Evolutionary conservation across 2,113 vertebrate genomes (phyloP).

Genomic region (human): DNA sequence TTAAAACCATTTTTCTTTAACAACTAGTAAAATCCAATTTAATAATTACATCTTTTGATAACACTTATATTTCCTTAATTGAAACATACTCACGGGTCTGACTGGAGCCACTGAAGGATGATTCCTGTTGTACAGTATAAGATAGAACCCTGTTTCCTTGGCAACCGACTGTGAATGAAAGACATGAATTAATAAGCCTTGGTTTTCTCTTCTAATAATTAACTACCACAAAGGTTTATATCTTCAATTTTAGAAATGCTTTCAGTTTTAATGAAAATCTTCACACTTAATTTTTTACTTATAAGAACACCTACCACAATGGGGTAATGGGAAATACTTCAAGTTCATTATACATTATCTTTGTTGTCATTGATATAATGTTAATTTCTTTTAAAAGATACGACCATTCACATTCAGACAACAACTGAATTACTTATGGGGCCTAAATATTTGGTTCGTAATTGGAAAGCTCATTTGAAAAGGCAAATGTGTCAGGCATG

Average conservation of each 20-base stretch:
- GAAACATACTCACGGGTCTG: constrained; percentile 92
- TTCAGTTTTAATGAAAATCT: not conserved
- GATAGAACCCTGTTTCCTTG: constrained; percentile 97
- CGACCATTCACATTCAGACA: not conserved
- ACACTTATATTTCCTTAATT: not conserved
- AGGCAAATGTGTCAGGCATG: too few relatives aligned
- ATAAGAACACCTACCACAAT: not conserved
- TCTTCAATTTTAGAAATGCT: not conserved
- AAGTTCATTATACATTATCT: not conserved
- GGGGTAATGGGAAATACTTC: not conserved
- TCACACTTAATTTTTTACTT: not conserved
- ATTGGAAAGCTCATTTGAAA: not conserved
- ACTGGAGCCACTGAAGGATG: constrained; percentile 98
- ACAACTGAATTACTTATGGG: not conserved
- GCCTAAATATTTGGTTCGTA: not conserved
- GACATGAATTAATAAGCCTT: constrained; percentile 62
- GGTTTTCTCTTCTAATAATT: constrained; percentile 44
- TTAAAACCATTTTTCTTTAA: constrained; percentile 30
- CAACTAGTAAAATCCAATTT: constrained; percentile 18
- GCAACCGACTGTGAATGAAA: constrained; percentile 91
- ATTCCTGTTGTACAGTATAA: constrained; percentile 98
- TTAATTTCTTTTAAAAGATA: not conserved
- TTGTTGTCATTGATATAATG: not conserved
- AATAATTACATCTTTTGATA: not conserved
- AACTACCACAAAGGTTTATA: constrained; percentile 8